These are phyloP conservation scores for Cricetomys ansorgei DNA, from an alignment of 2,113 vertebrate species.

Conservation along the genomic window DNA sequence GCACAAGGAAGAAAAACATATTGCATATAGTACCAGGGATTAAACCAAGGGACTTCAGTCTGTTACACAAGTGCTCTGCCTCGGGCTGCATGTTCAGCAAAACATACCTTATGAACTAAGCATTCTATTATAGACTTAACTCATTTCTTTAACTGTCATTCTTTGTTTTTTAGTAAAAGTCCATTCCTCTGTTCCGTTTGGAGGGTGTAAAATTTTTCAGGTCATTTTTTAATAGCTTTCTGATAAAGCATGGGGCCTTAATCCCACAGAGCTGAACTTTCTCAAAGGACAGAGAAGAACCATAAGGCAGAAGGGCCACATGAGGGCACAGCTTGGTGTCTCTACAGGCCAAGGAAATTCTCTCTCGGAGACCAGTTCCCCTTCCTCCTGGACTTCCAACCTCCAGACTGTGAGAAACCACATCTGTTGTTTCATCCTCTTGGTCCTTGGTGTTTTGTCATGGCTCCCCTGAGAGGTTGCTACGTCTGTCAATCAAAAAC, in stretches of 20 bases:
- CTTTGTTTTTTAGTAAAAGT: neutral
- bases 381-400: neutral
- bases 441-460: neutral
- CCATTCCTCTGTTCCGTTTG: neutral
- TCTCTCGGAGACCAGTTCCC: neutral
- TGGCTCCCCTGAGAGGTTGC: neutral
- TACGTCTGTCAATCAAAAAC: neutral
- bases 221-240: neutral
- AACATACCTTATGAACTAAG: neutral
- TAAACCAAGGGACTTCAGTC: neutral
- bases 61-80: neutral
- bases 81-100: neutral
- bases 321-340: too few relatives aligned
- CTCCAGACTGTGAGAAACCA: neutral
- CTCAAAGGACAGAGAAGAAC: neutral
- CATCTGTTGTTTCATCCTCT: neutral
- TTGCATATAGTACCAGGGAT: too few relatives aligned
- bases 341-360: neutral
- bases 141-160: neutral
- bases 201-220: neutral
- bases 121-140: neutral
- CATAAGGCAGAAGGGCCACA: neutral
- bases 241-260: neutral
- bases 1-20: neutral
- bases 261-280: neutral